phyloP scores from a whole-genome alignment of 2,888 invertebrate species.

The Drosophila longiperda region DNA sequence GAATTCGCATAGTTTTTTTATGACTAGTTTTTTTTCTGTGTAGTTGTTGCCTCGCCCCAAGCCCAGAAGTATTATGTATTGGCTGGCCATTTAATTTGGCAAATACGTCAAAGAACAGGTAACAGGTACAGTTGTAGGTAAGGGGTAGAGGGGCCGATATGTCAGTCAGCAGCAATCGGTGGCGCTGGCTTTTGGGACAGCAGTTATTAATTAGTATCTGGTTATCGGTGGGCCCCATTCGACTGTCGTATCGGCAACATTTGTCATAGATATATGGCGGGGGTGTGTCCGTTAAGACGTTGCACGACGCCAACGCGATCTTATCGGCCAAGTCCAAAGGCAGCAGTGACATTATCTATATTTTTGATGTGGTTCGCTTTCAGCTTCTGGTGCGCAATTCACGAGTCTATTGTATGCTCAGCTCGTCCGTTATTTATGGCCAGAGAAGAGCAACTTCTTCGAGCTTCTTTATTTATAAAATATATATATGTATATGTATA shows the following conservation, averaged over 20 bases:
- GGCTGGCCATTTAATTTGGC: constrained; percentile 59
- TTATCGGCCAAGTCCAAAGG: constrained; percentile 56
- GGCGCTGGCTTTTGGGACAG: constrained; percentile 26
- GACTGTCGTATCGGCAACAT: constrained; percentile 54
- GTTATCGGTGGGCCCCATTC: constrained; percentile 68
- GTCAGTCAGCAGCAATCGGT: constrained; percentile 56
- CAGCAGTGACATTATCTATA: constrained; percentile 68
- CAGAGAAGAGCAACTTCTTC: not conserved
- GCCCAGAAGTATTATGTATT: constrained; percentile 24
- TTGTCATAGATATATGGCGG: constrained; percentile 63
- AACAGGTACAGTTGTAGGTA: not conserved
- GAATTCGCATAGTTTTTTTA: not conserved
- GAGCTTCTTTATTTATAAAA: not conserved
- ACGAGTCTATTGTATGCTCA: constrained; percentile 41
- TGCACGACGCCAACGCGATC: constrained; percentile 57
- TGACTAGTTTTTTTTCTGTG: not conserved
- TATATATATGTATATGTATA: too few relatives aligned
- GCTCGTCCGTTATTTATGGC: constrained; percentile 73
- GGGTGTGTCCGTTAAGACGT: constrained; percentile 48
- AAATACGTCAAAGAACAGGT: constrained; percentile 33
- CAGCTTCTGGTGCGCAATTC: constrained; percentile 42
- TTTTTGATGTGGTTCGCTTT: constrained; percentile 36
- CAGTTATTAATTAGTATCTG: constrained; percentile 77
- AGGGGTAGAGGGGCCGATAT: constrained; percentile 43
- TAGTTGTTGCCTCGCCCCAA: not conserved